Evolutionary conservation across 2,797 vertebrate species (phyloP).

Genomic region (Scolopax rusticola): DNA sequence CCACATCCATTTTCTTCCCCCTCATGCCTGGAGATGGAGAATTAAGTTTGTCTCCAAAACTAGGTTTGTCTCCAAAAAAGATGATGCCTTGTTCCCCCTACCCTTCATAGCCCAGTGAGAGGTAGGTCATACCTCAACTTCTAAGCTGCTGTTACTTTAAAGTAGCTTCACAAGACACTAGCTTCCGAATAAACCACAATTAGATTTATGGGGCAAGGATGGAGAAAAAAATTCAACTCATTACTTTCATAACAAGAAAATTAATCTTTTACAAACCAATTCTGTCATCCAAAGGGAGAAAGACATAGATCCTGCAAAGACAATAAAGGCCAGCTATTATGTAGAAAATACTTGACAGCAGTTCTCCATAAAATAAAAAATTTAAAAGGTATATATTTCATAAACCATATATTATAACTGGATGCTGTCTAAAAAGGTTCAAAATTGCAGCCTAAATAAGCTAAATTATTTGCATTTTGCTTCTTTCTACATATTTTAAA

Average conservation of each 20-base stretch:
- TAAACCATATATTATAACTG: neutral
- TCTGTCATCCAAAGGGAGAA: neutral
- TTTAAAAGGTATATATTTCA: rapidly evolving
- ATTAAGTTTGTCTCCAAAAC: neutral
- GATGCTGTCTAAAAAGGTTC: neutral
- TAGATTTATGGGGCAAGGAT: neutral
- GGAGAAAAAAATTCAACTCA: neutral
- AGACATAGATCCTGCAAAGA: neutral
- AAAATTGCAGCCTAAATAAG: neutral
- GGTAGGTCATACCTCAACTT: neutral
- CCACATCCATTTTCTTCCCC: neutral
- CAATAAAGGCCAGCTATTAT: neutral
- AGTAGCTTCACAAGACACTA: neutral
- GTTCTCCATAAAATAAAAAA: neutral
- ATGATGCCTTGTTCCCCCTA: neutral
- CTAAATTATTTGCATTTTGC: neutral
- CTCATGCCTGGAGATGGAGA: neutral
- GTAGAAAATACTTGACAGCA: neutral
- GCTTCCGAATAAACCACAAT: neutral
- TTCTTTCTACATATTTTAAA: neutral
- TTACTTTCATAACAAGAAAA: neutral
- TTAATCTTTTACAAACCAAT: neutral
- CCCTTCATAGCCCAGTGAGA: neutral
- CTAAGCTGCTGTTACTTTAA: neutral
- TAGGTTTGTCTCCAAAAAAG: neutral